Conservation (phyloP, 2,888 invertebrate species). For the Diloba caeruleocephala region DNA sequence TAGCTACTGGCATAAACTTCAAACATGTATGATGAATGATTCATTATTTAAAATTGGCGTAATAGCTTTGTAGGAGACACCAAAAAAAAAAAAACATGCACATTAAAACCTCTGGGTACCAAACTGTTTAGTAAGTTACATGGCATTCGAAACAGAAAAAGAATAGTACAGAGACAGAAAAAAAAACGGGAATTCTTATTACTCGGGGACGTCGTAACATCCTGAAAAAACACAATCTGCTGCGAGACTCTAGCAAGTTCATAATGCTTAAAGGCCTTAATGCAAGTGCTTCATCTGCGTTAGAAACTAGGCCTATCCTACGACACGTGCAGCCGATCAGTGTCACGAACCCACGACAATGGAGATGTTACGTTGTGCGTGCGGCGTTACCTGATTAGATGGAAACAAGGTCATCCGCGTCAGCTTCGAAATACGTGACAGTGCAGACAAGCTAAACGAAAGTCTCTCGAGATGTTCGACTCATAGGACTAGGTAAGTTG, state of each 20-base stretch:
- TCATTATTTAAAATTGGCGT: slow-evolving; percentile 32
- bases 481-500: neutral
- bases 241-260: no score
- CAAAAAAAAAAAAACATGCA: no score
- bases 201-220: no score
- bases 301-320: no score
- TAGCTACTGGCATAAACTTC: slow-evolving; percentile 5
- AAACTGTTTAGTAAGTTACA: no score
- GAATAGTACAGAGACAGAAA: no score
- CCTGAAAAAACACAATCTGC: no score
- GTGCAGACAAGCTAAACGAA: slow-evolving; percentile 19
- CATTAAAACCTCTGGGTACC: no score
- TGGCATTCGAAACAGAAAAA: no score
- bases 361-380: slow-evolving; percentile 40
- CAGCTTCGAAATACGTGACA: slow-evolving; percentile 33
- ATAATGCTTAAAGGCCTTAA: no score
- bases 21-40: slow-evolving; percentile 43
- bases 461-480: slow-evolving; percentile 19
- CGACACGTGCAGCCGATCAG: slow-evolving; percentile 45
- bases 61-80: slow-evolving; percentile 26
- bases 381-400: slow-evolving; percentile 41
- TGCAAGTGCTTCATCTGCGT: no score
- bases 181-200: no score
- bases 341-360: slow-evolving; percentile 40
- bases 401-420: slow-evolving; percentile 24